Evolutionary conservation across 2,113 vertebrate species (phyloP).

Genomic region (Gavialis gangeticus): DNA sequence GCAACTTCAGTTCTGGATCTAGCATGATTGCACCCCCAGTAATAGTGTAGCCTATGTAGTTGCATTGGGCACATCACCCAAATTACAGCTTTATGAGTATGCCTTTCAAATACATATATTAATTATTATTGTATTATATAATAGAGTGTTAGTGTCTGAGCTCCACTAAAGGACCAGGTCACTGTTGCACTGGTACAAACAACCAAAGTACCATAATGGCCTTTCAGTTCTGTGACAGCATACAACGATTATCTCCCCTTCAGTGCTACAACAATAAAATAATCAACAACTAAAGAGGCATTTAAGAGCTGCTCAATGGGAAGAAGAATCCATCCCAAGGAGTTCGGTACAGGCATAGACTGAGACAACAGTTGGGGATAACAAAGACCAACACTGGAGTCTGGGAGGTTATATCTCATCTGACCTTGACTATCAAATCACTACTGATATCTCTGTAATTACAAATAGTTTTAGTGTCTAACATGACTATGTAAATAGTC

Average conservation of each 20-base stretch:
- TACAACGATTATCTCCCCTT: background rate
- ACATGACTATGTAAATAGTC: background rate
- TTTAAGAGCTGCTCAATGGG: background rate
- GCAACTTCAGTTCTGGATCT: too few relatives aligned
- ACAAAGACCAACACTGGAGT: background rate
- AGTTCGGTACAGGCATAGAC: background rate
- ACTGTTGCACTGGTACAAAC: background rate
- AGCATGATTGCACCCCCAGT: too few relatives aligned
- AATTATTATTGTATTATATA: background rate
- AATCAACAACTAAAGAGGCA: too few relatives aligned
- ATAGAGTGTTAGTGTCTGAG: background rate
- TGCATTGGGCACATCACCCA: too few relatives aligned
- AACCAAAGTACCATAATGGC: background rate
- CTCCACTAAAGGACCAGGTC: background rate
- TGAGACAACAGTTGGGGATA: background rate
- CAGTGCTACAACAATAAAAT: background rate
- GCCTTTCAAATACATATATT: background rate
- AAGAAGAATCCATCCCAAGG: background rate
- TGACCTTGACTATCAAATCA: background rate
- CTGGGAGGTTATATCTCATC: background rate
- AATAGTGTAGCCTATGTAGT: too few relatives aligned
- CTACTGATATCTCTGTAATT: background rate
- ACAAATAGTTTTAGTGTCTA: background rate
- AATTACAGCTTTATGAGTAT: too few relatives aligned
- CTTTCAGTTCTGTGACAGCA: background rate